A percentile compares a stretch with the other conserved stretches of the same genome.
Evolutionary conservation across 2,797 vertebrate genomes (phyloP).

Genomic region (Holocentrus rufus): DNA sequence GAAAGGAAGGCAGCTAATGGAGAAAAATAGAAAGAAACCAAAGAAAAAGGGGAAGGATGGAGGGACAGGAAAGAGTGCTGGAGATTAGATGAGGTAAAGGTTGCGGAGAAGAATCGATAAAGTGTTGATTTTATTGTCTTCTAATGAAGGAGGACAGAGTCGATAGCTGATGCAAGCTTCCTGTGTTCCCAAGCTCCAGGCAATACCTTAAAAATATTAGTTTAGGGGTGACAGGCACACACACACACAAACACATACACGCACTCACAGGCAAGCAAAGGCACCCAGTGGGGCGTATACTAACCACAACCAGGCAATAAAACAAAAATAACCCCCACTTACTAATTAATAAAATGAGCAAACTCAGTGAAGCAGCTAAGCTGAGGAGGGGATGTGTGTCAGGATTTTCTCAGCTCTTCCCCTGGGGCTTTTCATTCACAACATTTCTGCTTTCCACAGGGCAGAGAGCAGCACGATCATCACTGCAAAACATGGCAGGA

Average conservation of each 20-base stretch:
- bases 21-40: constrained; percentile 10
- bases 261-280: neutral
- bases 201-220: constrained; percentile 61
- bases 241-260: neutral
- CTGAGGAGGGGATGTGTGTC: constrained; percentile 6
- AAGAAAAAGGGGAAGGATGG: neutral
- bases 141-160: constrained; percentile 70
- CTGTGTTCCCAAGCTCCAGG: constrained; percentile 52
- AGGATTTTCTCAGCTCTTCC: constrained; percentile 1
- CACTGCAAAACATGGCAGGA: neutral
- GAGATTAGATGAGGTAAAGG: constrained; percentile 63
- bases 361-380: neutral
- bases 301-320: constrained; percentile 7
- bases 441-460: constrained; percentile 3
- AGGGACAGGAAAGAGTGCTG: constrained; percentile 41
- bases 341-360: constrained; percentile 46
- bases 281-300: constrained; percentile 1
- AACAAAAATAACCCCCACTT: constrained; percentile 35
- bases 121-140: constrained; percentile 58
- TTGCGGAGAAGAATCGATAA: constrained; percentile 65
- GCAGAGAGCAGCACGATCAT: constrained; percentile 4
- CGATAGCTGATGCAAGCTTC: constrained; percentile 63
- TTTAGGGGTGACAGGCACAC: constrained; percentile 35
- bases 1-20: neutral
- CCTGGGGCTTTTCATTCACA: neutral